phyloP scores from a whole-genome alignment of 2,113 vertebrate species.

The Barnardius zonarius region DNA sequence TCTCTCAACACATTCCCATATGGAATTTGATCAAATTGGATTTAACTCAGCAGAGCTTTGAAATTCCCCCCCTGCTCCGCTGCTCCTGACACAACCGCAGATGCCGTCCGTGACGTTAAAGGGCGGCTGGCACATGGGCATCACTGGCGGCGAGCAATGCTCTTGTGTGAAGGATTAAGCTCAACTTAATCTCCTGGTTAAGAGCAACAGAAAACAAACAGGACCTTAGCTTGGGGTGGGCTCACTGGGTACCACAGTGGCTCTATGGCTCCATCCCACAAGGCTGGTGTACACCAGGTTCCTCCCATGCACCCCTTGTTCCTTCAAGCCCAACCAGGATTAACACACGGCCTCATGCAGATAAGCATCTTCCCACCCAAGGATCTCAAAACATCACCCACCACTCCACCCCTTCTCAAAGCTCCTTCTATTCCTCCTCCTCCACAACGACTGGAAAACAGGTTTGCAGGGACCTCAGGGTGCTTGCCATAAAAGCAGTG shows the following conservation, averaged over 20 bases:
- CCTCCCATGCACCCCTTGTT: not conserved
- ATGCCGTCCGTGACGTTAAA: not conserved
- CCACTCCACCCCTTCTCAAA: not conserved
- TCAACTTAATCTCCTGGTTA: not conserved
- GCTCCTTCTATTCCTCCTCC: not conserved
- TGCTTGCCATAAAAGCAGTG: not conserved
- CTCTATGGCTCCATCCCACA: not conserved
- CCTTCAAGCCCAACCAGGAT: not conserved
- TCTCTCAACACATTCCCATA: not conserved
- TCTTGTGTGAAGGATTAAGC: not conserved
- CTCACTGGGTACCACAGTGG: rapidly evolving
- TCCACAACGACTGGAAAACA: not conserved
- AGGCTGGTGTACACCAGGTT: not conserved
- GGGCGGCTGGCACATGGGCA: not conserved
- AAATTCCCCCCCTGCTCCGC: not conserved
- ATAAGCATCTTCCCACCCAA: not conserved
- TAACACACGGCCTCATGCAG: not conserved
- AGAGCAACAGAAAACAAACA: not conserved
- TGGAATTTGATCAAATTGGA: slow-evolving; percentile 64
- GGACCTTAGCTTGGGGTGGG: not conserved
- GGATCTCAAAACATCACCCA: not conserved
- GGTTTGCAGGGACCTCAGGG: not conserved
- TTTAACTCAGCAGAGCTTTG: not conserved
- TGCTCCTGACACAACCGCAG: not conserved
- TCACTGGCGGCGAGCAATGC: not conserved